phyloP scores from a whole-genome alignment of 2,113 vertebrate species.

The Amblyopsis rosae region DNA sequence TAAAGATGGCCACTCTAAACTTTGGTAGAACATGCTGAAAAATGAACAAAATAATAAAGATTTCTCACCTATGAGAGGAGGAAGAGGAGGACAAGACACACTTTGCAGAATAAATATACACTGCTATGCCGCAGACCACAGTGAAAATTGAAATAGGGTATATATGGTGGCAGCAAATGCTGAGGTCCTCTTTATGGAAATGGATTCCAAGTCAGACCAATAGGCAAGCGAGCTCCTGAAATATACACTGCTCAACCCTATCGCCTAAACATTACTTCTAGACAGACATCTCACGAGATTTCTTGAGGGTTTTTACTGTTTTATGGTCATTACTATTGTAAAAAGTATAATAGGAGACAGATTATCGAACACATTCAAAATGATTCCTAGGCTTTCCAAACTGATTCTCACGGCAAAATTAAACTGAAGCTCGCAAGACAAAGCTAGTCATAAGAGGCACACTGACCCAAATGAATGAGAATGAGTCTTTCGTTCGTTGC shows the following conservation, averaged over 20 bases:
- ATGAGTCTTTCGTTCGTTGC: no score
- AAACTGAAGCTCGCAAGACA: no score
- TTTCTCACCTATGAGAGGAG: slow-evolving; percentile 81
- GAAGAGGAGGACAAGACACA: slow-evolving; percentile 63
- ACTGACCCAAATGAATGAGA: no score
- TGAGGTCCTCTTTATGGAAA: slow-evolving; percentile 72
- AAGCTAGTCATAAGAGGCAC: no score
- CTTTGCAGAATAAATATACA: slow-evolving; percentile 55
- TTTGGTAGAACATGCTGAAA: not conserved
- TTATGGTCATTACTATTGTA: not conserved
- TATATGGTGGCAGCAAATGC: slow-evolving; percentile 37
- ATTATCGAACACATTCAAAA: no score
- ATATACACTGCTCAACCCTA: slow-evolving; percentile 73
- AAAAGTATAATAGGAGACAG: not conserved
- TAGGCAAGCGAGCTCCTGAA: slow-evolving; percentile 62
- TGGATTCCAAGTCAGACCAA: slow-evolving; percentile 65
- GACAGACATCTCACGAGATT: not conserved
- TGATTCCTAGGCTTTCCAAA: no score
- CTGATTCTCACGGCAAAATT: no score
- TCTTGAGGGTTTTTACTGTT: slow-evolving; percentile 5
- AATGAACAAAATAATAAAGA: not conserved
- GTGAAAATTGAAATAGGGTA: slow-evolving; percentile 13
- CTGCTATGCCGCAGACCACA: slow-evolving; percentile 28
- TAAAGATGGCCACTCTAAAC: slow-evolving; percentile 36
- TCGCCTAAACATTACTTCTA: slow-evolving; percentile 19